phyloP scores from a whole-genome alignment of 2,113 vertebrate species.

The Cygnus atratus region DNA sequence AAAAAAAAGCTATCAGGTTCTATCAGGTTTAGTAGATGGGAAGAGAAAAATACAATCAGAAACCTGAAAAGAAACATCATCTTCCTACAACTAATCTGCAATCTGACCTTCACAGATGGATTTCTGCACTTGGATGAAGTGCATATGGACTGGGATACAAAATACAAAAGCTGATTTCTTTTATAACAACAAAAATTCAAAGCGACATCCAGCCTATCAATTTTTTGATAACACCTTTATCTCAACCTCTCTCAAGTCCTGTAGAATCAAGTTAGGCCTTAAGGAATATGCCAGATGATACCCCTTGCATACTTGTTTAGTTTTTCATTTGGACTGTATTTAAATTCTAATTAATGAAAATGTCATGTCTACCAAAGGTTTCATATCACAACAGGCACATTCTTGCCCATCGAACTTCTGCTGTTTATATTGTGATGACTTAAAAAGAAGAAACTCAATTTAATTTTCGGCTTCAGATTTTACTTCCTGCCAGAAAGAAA shows the following conservation, averaged over 20 bases:
- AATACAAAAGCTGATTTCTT: neutral
- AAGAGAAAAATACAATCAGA: neutral
- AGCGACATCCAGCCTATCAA: neutral
- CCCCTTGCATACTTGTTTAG: neutral
- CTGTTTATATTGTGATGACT: neutral
- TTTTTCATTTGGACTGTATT: neutral
- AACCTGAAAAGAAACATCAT: neutral
- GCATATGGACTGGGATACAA: neutral
- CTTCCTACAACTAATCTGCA: neutral
- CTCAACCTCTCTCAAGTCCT: rapidly evolving
- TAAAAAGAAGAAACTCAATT: neutral
- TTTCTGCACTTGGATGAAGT: neutral
- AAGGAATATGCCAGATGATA: neutral
- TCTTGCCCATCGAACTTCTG: neutral
- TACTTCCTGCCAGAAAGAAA: neutral
- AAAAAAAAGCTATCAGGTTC: neutral
- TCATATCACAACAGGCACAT: neutral
- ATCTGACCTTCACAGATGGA: neutral
- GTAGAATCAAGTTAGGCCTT: neutral
- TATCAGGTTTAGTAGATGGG: neutral
- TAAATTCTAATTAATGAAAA: neutral
- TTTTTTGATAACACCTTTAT: neutral
- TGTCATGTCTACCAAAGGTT: neutral
- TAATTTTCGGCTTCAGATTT: neutral
- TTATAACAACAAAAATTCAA: neutral